Percentiles rank a stretch among this genome's conserved stretches.
Conservation (phyloP, 2,113 vertebrate species). For the Pelmatolapia mariae region DNA sequence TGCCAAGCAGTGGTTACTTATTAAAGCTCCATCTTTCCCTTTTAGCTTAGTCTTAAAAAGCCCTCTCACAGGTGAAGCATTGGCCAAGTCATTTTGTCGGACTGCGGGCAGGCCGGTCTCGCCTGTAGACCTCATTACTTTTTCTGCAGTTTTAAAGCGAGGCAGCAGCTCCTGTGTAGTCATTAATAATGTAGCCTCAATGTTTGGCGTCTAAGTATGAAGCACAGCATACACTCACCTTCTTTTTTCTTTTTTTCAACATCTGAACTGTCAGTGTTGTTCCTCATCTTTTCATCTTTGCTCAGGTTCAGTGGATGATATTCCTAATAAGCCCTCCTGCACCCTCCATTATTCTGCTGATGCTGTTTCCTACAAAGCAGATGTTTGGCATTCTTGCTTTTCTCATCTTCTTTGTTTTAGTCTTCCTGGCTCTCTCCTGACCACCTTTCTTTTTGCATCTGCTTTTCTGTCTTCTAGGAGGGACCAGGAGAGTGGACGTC, state of each 20-base stretch:
- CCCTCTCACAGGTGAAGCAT: not conserved
- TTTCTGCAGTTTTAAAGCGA: not conserved
- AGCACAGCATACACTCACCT: not conserved
- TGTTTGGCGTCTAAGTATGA: not conserved
- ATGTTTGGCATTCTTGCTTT: not conserved
- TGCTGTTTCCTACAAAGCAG: not conserved
- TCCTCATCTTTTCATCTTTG: not conserved
- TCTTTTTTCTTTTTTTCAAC: accelerated
- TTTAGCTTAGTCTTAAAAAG: not conserved
- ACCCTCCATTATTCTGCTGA: not conserved
- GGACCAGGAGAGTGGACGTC: constrained; percentile 89
- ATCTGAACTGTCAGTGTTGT: not conserved
- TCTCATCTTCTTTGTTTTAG: not conserved
- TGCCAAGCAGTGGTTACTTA: not conserved
- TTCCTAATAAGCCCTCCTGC: not conserved
- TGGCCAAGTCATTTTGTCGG: not conserved
- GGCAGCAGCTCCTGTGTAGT: not conserved
- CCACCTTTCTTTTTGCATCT: accelerated
- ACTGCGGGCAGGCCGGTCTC: accelerated
- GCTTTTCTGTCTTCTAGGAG: constrained; percentile 70
- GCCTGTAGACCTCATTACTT: not conserved
- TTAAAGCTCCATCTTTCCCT: not conserved
- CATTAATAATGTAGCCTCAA: not conserved
- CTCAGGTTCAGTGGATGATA: not conserved
- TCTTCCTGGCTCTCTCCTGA: not conserved